Conservation (phyloP, 2,888 invertebrate genomes). For the Platerodrilus igneus region DNA sequence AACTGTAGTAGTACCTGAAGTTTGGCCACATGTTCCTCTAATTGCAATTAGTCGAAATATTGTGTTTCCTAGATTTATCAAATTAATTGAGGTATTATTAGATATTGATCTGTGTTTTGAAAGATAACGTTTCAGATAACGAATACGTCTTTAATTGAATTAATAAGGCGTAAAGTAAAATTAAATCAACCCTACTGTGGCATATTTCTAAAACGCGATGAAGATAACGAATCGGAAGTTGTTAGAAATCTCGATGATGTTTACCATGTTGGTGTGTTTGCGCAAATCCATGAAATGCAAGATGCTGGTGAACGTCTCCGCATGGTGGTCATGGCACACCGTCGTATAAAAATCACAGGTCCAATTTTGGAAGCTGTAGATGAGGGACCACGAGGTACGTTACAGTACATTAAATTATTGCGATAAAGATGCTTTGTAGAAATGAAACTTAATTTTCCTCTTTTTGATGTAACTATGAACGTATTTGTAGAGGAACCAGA, state of each 20-base stretch:
- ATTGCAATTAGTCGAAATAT: conserved; percentile 93
- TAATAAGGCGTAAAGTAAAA: conserved; percentile 89
- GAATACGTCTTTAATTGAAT: conserved; percentile 80
- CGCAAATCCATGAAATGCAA: conserved; percentile 96
- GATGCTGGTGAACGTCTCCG: conserved; percentile 86
- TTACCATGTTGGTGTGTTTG: conserved; percentile 90
- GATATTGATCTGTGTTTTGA: conserved; percentile 5
- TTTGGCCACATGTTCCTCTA: conserved; percentile 94
- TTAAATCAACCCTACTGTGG: conserved; percentile 97
- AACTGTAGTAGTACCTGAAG: conserved; percentile 89
- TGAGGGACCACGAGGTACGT: conserved; percentile 48
- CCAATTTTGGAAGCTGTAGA: conserved; percentile 72
- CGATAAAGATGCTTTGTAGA: conserved; percentile 46
- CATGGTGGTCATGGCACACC: conserved; percentile 91
- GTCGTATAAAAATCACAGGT: conserved; percentile 76
- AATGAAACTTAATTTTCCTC: conserved; percentile 78
- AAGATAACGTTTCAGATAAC: conserved; percentile 58
- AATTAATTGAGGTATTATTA: conserved; percentile 79
- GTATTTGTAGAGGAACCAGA: conserved; percentile 74
- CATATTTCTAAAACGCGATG: conserved; percentile 89
- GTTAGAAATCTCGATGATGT: conserved; percentile 81
- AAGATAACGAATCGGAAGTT: conserved; percentile 83
- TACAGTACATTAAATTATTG: not conserved
- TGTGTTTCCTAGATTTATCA: conserved; percentile 96
- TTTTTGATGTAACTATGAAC: conserved; percentile 78